These are phyloP conservation scores for Vidua macroura DNA, from an alignment of 2,113 vertebrate species.

Conservation along the genomic window DNA sequence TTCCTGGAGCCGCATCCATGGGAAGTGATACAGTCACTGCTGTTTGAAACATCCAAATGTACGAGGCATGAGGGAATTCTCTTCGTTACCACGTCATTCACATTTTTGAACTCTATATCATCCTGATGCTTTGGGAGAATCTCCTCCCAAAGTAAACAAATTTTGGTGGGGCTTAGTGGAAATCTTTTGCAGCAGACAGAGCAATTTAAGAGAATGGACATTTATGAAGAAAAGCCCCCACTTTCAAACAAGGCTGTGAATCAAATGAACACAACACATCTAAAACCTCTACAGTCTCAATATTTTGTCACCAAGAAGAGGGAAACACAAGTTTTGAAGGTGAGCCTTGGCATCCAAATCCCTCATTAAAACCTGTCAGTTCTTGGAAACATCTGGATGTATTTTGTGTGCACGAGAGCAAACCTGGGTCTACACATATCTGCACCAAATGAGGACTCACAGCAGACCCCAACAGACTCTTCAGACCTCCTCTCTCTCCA, in stretches of 20 bases:
- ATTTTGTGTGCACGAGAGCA: neutral
- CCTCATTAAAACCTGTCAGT: neutral
- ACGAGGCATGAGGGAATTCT: conserved; percentile 28
- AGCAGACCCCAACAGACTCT: neutral
- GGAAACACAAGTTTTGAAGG: neutral
- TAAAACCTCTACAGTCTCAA: neutral
- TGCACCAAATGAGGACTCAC: neutral
- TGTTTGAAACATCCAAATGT: neutral
- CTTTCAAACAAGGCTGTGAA: neutral
- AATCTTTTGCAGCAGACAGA: neutral
- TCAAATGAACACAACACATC: neutral
- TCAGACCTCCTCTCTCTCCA: neutral
- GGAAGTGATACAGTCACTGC: neutral
- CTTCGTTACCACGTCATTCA: neutral
- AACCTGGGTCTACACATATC: neutral
- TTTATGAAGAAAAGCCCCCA: neutral
- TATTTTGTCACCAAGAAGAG: neutral
- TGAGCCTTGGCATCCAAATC: neutral
- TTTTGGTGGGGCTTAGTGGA: conserved; percentile 38
- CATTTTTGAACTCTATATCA: conserved; percentile 54
- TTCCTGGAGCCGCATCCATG: neutral
- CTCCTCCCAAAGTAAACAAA: conserved; percentile 52
- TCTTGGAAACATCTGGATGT: neutral
- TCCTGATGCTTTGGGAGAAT: conserved; percentile 6
- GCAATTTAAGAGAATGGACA: neutral